Evolutionary conservation across 2,797 vertebrate genomes (phyloP), one percentile per base, ranked within the genome.

Genomic region (Sylvilagus floridanus): DNA sequence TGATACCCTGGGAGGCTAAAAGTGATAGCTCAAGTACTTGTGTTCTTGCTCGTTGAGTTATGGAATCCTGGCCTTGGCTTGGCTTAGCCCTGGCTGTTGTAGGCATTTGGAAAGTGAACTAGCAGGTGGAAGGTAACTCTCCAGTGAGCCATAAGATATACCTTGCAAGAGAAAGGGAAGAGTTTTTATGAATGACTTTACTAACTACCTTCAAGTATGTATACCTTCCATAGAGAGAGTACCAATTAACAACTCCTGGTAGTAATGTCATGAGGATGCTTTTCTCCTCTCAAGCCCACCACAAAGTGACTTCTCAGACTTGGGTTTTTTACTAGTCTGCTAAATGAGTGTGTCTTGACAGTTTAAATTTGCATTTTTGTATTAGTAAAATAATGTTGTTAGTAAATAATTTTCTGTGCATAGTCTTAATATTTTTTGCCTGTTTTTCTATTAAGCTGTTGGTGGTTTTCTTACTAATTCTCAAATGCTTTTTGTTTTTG

Each of bases 291-390:
- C 24, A 28, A 90, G 91, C 16, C 7, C 11, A 84, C 32, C 28
- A 65, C 19, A 65, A 19, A 72, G 63, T 81, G 76, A 71, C 35
- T 75, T 84, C 6, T 91, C 17, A 86, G 30, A 62, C 65, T 94
- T 22, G 26, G 30, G 30, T 91, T 91, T 93, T 93, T 95, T 19
- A 4, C 24, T 91, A 66, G 28, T 93, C 50, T 94, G 14, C 42
- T 86, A 77, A 35, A 30, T 63, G 52, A 10, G 65, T 37, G 37
- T 87, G 4, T 81, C 35, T 88, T 30, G 75, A n/a, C 84, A 76
- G 35, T 90, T 95, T 71, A 91, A 75, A 77, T 95, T 78, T 66
- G 4, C n/a, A 4, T 87, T 84, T 84, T 22, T 86, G 91, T 63
- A 83, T 89, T 57, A 16, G 54, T 57, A 57, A 57, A 57, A 57